A percentile compares a stretch with the other conserved stretches of the same genome.
These are phyloP conservation scores for Dendropsophus ebraccatus DNA, from an alignment of 2,113 vertebrate species.

Conservation along the genomic window DNA sequence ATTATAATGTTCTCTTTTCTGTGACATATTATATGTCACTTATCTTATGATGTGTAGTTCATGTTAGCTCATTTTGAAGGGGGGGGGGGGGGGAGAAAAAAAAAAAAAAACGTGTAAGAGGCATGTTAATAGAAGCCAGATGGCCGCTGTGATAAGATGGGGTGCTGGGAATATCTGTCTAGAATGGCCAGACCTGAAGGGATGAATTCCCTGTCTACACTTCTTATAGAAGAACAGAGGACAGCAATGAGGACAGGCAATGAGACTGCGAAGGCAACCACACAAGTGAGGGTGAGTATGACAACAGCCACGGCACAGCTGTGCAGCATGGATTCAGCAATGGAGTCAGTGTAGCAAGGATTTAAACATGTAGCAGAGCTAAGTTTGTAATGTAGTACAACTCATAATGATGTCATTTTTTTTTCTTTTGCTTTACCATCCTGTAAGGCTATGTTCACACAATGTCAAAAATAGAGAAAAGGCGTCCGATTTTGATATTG, in stretches of 20 bases:
- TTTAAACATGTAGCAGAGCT: background rate
- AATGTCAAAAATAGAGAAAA: too few species aligned
- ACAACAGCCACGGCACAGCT: constrained; percentile 20
- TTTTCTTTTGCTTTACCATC: background rate
- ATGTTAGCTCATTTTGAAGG: constrained; percentile 46
- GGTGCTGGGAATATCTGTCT: constrained; percentile 57
- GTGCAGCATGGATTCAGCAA: background rate
- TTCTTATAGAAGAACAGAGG: constrained; percentile 22
- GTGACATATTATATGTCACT: constrained; percentile 48
- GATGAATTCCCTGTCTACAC: constrained; percentile 47
- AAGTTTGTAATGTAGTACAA: background rate
- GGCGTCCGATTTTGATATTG: too few species aligned
- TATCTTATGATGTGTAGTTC: constrained; percentile 43
- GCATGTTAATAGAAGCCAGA: constrained; percentile 52
- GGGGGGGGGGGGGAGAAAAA: too few species aligned
- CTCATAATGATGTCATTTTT: background rate
- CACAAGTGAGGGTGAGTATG: constrained; percentile 13
- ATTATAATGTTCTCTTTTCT: constrained; percentile 33
- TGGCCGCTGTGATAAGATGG: constrained; percentile 55
- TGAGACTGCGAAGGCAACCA: constrained; percentile 1
- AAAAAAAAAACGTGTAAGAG: constrained; percentile 39
- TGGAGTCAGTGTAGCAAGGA: background rate
- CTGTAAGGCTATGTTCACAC: too few species aligned
- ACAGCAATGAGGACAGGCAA: background rate
- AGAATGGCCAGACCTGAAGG: constrained; percentile 26